These are phyloP conservation scores for Dendrolimus houi DNA, from an alignment of 2,888 invertebrate species.

Conservation along the genomic window DNA sequence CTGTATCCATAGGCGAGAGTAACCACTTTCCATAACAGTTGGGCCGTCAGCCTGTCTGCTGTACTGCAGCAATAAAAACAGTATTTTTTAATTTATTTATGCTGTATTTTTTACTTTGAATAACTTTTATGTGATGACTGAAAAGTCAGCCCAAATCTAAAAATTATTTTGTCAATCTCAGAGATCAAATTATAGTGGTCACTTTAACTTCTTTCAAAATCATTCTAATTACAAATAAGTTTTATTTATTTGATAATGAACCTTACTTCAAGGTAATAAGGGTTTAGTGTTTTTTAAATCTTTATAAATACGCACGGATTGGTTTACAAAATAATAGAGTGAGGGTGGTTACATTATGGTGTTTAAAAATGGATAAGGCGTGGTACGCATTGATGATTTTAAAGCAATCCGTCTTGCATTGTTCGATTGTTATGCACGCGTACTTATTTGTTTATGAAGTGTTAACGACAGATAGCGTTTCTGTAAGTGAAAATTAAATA, in stretches of 20 bases:
- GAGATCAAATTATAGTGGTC: conserved; percentile 18
- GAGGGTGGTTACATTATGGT: background rate
- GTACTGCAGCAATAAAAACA: too few relatives aligned
- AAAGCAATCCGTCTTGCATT: conserved; percentile 46
- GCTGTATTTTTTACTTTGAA: too few relatives aligned
- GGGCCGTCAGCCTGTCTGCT: too few relatives aligned
- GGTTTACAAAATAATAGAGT: conserved; percentile 26
- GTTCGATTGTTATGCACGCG: conserved; percentile 18
- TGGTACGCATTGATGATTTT: conserved; percentile 17
- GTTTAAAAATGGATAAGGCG: conserved; percentile 5
- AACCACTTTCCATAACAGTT: too few relatives aligned
- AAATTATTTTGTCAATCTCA: background rate
- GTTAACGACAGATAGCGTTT: background rate
- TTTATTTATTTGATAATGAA: conserved; percentile 7
- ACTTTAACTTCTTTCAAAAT: conserved; percentile 51
- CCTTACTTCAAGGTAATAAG: conserved; percentile 7
- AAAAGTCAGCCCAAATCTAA: too few relatives aligned
- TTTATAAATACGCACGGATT: conserved; percentile 29
- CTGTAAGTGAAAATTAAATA: background rate
- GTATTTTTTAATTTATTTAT: too few relatives aligned
- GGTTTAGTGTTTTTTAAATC: background rate
- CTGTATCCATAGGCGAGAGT: too few relatives aligned
- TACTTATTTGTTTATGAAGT: background rate
- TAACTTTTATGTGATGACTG: too few relatives aligned
- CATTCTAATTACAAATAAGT: conserved; percentile 56